These are phyloP conservation scores for Distichodus sexfasciatus DNA, from an alignment of 2,797 vertebrate genomes.

Conservation along the genomic window DNA sequence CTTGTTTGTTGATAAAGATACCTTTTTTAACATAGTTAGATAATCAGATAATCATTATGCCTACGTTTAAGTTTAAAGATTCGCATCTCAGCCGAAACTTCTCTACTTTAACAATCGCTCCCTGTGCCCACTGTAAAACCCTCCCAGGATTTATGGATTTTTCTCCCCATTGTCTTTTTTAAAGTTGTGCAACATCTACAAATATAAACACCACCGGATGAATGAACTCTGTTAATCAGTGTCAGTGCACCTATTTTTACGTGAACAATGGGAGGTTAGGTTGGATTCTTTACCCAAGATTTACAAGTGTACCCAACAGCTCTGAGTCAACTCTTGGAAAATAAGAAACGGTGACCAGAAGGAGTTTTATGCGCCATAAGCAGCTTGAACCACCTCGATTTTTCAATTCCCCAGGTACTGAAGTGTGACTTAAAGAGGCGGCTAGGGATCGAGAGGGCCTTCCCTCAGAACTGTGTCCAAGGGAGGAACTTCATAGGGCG, in stretches of 20 bases:
- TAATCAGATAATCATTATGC: neutral
- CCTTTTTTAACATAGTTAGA: no score
- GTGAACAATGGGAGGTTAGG: neutral
- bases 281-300: neutral
- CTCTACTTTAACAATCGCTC: neutral
- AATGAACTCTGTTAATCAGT: neutral
- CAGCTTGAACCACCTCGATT: no score
- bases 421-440: no score
- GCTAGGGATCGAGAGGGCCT: neutral
- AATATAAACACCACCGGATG: neutral
- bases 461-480: neutral
- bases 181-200: neutral
- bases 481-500: neutral
- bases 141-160: neutral
- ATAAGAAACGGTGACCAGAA: no score
- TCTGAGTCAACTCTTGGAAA: neutral
- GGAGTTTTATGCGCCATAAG: no score
- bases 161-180: neutral
- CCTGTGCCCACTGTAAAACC: neutral
- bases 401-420: neutral
- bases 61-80: neutral
- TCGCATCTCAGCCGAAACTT: no score
- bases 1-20: no score
- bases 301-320: neutral
- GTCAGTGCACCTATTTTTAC: neutral